Evolutionary conservation across 2,888 invertebrate species (phyloP), one percentile per base, ranked within the genome.

Genomic region (Zonitis immaculata): DNA sequence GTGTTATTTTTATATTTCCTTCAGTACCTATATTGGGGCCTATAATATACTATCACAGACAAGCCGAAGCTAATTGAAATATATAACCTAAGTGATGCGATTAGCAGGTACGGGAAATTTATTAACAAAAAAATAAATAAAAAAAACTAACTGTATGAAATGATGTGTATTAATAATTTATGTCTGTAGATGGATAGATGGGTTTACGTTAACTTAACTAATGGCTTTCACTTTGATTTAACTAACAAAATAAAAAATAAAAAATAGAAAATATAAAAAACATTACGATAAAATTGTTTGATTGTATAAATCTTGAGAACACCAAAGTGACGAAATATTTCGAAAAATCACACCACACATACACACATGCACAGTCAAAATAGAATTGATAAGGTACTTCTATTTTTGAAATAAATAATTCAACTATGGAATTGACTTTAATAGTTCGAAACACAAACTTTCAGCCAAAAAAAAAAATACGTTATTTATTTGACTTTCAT

Each of bases 51-150:
- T n/a, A n/a, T n/a, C n/a, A 28, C 20, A 55, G 53, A 55, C 47
- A 55, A 64, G 64, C 64, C 63, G 64, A 50, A 48, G 56, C 60
- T 66, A 65, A 66, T 63, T 66, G 66, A 65, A 65, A 66, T 65
- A 64, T 66, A 60, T 63, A 52, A 50, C 64, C 56, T 63, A 62
- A 63, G 60, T 62, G 65, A 66, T 63, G 63, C 60, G 63, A 66
- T 66, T 66, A 66, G 62, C n/a, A n/a, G n/a, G n/a, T 61, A 61
- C 59, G 51, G 61, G 51, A 64, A 65, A 67, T 64, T 62, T 65
- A 64, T 66, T 65, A 1, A n/a, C n/a, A n/a, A n/a, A n/a, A n/a
- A n/a, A n/a, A n/a, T n/a, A n/a, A n/a, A n/a, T n/a, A n/a, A n/a
- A n/a, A 35, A 35, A 22, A 62, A 59, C 61, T 58, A 58, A 62